Conservation (phyloP, 2,113 vertebrate genomes). For the Danio rerio region GRCz12tu NC_133185.1:9420001-9420500, state of each 20-base stretch:
- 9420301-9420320: conserved; percentile 52
- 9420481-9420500: no score
- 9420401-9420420: no score
- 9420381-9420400: neutral
- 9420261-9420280: conserved; percentile 71
- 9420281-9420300: conserved; percentile 64
- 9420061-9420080: no score
- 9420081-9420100: no score
- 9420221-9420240: conserved; percentile 69
- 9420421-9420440: neutral
- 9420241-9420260: conserved; percentile 73
- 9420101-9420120: no score
- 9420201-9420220: conserved; percentile 56
- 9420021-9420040: no score
- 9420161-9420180: no score
- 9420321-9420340: conserved; percentile 59
- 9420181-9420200: neutral
- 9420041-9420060: no score
- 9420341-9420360: conserved; percentile 79
- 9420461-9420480: no score
- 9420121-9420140: no score
- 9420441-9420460: neutral
- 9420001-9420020: no score
- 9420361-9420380: conserved; percentile 65
- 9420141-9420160: no score